phyloP scores from a whole-genome alignment of 2,113 vertebrate genomes.

The Hylia prasina region DNA sequence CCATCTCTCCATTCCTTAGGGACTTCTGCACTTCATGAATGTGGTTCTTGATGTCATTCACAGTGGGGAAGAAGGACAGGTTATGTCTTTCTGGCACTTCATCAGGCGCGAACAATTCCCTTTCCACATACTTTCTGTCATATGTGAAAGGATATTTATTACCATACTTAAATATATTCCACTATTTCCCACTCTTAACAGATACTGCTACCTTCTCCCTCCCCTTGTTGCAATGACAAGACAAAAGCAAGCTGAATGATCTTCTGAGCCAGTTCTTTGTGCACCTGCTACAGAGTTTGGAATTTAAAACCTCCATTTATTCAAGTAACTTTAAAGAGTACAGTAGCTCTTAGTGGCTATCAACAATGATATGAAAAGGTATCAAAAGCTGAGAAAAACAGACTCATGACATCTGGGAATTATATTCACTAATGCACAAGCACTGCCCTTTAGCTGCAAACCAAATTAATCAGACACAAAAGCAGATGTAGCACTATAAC shows the following conservation, averaged over 20 bases:
- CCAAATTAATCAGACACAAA: background rate
- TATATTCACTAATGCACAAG: background rate
- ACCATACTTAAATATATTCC: background rate
- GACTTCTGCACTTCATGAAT: slow-evolving; percentile 84
- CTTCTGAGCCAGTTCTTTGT: background rate
- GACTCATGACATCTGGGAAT: background rate
- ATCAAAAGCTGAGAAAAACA: background rate
- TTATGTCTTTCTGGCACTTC: slow-evolving; percentile 86
- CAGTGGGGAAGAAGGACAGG: slow-evolving; percentile 85
- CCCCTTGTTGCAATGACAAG: background rate
- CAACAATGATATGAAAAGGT: background rate
- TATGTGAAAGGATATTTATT: slow-evolving; percentile 28
- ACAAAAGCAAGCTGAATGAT: background rate
- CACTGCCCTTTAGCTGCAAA: background rate
- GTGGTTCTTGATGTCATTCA: slow-evolving; percentile 88
- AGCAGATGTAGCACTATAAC: background rate
- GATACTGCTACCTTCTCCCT: background rate
- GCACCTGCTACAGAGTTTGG: background rate
- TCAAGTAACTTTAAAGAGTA: background rate
- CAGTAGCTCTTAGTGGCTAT: background rate
- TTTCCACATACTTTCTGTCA: slow-evolving; percentile 84
- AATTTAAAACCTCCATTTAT: background rate
- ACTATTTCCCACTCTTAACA: background rate
- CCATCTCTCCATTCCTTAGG: slow-evolving; percentile 66
- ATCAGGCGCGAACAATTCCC: slow-evolving; percentile 82